Percentiles rank a stretch among this genome's conserved stretches.
These are phyloP conservation scores for Cephus cinctus DNA, from an alignment of 1,140 invertebrate genomes.

Conservation along the genomic window DNA sequence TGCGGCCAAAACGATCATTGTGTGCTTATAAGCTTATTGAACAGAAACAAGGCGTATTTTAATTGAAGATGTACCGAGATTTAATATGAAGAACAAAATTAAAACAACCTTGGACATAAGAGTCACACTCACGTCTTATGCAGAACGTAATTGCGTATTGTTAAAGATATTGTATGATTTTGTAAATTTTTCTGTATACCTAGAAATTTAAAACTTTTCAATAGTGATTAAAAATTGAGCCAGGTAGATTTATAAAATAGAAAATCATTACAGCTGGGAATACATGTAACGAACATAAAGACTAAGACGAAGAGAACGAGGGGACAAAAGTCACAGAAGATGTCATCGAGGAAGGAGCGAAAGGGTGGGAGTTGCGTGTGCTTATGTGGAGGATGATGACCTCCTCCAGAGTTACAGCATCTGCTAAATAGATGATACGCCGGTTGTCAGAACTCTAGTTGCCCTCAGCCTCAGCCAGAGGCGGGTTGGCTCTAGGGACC, in stretches of 20 bases:
- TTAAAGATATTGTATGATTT: too few species aligned
- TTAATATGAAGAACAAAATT: too few species aligned
- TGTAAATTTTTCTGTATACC: too few species aligned
- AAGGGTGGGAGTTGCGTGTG: slow-evolving; percentile 19
- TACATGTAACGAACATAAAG: too few species aligned
- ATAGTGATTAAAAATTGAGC: too few species aligned
- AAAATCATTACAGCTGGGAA: too few species aligned
- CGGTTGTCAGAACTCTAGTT: slow-evolving; percentile 34
- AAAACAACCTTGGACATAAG: too few species aligned
- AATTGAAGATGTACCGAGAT: slow-evolving; percentile 15
- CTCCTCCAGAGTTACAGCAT: slow-evolving; percentile 29
- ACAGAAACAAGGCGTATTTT: slow-evolving; percentile 19
- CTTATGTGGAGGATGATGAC: slow-evolving; percentile 37
- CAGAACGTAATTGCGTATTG: too few species aligned
- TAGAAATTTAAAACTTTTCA: too few species aligned
- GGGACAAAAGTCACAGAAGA: slow-evolving; percentile 4
- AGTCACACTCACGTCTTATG: too few species aligned
- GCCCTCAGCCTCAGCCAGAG: slow-evolving; percentile 35
- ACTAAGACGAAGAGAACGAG: slow-evolving; percentile 16
- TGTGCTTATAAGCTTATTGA: slow-evolving; percentile 40
- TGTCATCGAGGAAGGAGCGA: slow-evolving; percentile 3
- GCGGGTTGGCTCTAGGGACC: slow-evolving; percentile 26
- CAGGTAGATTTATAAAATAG: too few species aligned
- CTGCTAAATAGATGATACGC: slow-evolving; percentile 42
- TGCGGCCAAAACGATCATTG: slow-evolving; percentile 46